Conservation (phyloP, 2,797 vertebrate species). For the Pyrocephalus nanus region DNA sequence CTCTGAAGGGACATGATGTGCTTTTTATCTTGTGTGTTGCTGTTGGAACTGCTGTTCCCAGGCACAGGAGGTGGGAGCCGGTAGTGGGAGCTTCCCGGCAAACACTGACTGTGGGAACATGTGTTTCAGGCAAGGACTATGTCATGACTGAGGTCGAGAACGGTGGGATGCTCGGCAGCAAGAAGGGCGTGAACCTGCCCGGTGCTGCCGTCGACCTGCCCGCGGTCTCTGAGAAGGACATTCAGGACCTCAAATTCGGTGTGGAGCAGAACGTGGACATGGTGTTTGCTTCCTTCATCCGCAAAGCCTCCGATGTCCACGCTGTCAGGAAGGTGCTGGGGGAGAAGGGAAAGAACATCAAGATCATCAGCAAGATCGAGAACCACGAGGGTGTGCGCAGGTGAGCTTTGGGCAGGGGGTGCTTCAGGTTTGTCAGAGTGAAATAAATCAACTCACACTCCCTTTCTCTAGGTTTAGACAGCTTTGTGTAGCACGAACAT, state of each 20-base stretch:
- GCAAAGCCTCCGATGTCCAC: slow-evolving; percentile 92
- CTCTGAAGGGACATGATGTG: background rate
- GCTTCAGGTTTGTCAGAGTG: background rate
- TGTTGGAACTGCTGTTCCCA: background rate
- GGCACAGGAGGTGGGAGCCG: background rate
- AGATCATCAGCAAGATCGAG: slow-evolving; percentile 99
- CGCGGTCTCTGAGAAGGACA: slow-evolving; percentile 92
- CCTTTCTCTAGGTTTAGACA: background rate
- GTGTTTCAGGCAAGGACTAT: slow-evolving; percentile 81
- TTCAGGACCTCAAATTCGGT: slow-evolving; percentile 91
- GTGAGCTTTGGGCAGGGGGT: slow-evolving; percentile 58
- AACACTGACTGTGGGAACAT: background rate
- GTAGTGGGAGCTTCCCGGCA: background rate
- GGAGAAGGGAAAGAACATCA: slow-evolving; percentile 95
- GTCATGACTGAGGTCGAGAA: slow-evolving; percentile 91
- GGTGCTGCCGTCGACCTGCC: slow-evolving; percentile 95
- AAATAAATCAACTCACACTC: rapidly evolving
- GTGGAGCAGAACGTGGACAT: slow-evolving; percentile 93
- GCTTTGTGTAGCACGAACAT: background rate
- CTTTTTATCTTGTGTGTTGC: rapidly evolving
- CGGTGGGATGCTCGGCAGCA: slow-evolving; percentile 91
- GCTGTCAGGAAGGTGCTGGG: slow-evolving; percentile 91
- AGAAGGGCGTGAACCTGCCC: slow-evolving; percentile 96
- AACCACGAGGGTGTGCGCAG: slow-evolving; percentile 97
- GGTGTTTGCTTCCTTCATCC: slow-evolving; percentile 98